Evolutionary conservation across 2,113 vertebrate genomes (phyloP).

Genomic region (Mastomys natalensis): DNA sequence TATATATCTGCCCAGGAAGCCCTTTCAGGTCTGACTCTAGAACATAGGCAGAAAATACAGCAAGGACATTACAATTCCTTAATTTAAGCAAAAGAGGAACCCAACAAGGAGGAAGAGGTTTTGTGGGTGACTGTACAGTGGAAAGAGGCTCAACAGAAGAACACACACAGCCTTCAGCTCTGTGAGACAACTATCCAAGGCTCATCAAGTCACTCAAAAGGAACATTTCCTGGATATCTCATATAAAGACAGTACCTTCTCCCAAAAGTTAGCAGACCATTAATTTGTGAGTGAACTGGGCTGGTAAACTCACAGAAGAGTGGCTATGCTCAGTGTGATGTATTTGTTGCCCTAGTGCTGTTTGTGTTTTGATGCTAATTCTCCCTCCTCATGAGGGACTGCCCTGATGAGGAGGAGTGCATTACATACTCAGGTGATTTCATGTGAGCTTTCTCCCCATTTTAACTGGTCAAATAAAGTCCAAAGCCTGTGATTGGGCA

Average conservation of each 20-base stretch:
- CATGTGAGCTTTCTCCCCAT: no score
- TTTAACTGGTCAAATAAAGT: no score
- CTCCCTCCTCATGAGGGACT: no score
- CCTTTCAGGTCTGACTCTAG: background rate
- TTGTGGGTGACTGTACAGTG: background rate
- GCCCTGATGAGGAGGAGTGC: no score
- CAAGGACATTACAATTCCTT: background rate
- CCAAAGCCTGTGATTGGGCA: no score
- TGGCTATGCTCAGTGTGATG: background rate
- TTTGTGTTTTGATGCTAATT: no score
- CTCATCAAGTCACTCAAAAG: background rate
- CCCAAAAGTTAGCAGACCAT: background rate
- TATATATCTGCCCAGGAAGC: background rate
- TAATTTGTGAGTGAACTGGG: background rate
- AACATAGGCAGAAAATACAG: background rate
- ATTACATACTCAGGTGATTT: no score
- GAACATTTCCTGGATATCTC: background rate
- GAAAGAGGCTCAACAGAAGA: background rate
- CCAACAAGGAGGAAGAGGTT: background rate
- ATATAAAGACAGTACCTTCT: background rate
- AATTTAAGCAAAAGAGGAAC: background rate
- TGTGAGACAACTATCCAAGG: background rate
- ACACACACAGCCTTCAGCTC: background rate
- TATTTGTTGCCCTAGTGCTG: background rate
- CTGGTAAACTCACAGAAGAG: background rate